Percentiles rank a stretch among this genome's conserved stretches.
Evolutionary conservation across 2,797 vertebrate genomes (phyloP).

Genomic region (Prunella strophiata): DNA sequence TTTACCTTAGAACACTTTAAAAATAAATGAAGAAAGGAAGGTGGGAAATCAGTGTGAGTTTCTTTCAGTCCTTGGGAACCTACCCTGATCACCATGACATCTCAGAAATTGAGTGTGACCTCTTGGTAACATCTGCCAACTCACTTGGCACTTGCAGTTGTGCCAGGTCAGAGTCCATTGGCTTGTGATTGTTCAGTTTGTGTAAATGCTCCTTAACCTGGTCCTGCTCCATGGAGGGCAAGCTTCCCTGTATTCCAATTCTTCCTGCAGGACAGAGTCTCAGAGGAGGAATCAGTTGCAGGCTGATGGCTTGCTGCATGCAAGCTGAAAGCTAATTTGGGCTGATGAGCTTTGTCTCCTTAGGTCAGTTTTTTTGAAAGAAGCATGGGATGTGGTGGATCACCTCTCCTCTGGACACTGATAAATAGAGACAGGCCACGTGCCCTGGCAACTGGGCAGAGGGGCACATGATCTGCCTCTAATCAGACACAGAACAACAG

Average conservation of each 20-base stretch:
- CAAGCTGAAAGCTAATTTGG: background rate
- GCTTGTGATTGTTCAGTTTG: background rate
- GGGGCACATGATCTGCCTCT: background rate
- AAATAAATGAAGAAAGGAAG: background rate
- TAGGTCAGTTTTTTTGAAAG: accelerated
- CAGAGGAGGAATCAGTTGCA: background rate
- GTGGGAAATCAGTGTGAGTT: background rate
- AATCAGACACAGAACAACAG: background rate
- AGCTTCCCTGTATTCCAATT: background rate
- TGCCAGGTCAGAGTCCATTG: background rate
- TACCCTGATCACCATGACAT: background rate
- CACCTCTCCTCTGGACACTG: background rate
- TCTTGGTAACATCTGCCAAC: background rate
- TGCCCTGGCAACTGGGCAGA: background rate
- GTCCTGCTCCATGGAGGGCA: background rate
- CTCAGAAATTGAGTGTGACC: background rate
- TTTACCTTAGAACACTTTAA: background rate
- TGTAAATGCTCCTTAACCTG: background rate
- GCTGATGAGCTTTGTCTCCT: background rate
- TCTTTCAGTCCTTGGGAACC: background rate
- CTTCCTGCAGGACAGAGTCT: background rate
- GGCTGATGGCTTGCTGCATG: background rate
- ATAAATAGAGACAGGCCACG: background rate
- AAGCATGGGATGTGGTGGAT: background rate
- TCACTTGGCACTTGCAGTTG: accelerated